These are phyloP conservation scores for Phalloptychus januarius DNA, from an alignment of 2,797 vertebrate genomes.

Conservation along the genomic window DNA sequence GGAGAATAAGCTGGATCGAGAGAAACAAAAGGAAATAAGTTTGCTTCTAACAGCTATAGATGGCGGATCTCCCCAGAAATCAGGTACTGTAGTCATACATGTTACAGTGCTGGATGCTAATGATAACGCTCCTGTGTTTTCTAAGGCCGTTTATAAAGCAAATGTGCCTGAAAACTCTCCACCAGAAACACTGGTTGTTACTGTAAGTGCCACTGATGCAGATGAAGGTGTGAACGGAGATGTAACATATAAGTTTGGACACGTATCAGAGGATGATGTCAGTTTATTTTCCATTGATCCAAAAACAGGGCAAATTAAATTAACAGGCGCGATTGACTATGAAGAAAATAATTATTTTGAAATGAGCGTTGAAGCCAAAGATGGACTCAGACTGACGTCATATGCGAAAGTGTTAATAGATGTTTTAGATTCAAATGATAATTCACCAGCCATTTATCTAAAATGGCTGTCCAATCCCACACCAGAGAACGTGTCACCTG, in stretches of 20 bases:
- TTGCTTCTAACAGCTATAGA: neutral
- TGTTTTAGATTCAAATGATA: constrained; percentile 70
- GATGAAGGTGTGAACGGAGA: neutral
- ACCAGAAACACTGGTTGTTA: neutral
- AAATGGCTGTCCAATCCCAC: constrained; percentile 71
- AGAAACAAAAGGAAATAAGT: neutral
- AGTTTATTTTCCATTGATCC: constrained; percentile 43
- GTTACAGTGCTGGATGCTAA: neutral
- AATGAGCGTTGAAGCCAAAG: constrained; percentile 49
- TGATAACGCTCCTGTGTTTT: neutral
- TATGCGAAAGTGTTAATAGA: constrained; percentile 63
- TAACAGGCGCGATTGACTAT: constrained; percentile 50
- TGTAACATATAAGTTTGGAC: neutral
- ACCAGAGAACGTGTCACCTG: constrained; percentile 73
- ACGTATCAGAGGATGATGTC: neutral
- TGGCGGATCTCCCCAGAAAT: neutral
- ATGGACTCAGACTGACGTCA: constrained; percentile 62
- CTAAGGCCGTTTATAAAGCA: neutral
- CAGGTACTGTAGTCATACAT: neutral
- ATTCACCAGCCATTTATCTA: constrained; percentile 71
- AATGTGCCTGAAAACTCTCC: neutral
- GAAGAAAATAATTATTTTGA: constrained; percentile 42
- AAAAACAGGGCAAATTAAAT: constrained; percentile 43
- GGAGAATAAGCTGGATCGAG: neutral
- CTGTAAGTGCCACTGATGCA: neutral